A percentile compares a stretch with the other conserved stretches of the same genome.
Evolutionary conservation across 2,797 vertebrate species (phyloP).

Genomic region (Hephaestus fuliginosus): DNA sequence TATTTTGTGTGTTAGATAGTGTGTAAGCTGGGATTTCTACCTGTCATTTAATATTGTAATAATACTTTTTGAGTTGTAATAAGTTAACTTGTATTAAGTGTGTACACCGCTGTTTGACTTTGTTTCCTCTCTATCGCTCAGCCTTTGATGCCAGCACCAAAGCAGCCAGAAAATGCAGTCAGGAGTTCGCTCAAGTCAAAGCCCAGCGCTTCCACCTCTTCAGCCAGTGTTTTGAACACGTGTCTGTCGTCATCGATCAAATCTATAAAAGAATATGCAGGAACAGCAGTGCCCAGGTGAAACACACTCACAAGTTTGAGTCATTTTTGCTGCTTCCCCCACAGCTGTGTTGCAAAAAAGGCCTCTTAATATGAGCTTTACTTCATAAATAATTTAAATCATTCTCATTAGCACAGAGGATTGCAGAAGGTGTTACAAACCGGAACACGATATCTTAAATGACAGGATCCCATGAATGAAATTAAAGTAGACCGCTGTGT

Average conservation of each 20-base stretch:
- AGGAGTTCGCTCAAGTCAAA: constrained; percentile 93
- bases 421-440: background rate
- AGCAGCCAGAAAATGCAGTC: constrained; percentile 84
- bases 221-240: constrained; percentile 92
- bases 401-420: too few relatives aligned
- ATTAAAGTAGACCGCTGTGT: background rate
- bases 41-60: background rate
- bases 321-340: background rate
- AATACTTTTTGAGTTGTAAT: background rate
- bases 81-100: background rate
- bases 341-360: background rate
- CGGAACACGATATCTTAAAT: background rate
- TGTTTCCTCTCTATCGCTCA: constrained; percentile 60
- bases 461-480: background rate
- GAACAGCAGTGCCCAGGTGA: constrained; percentile 94
- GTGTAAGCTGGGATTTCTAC: background rate
- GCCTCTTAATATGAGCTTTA: background rate
- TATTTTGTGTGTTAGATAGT: background rate
- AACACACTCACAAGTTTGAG: constrained; percentile 15
- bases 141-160: constrained; percentile 92
- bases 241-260: constrained; percentile 90
- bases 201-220: constrained; percentile 88
- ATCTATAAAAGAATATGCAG: constrained; percentile 96
- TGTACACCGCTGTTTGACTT: background rate
- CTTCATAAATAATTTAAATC: too few relatives aligned